phyloP scores from a whole-genome alignment of 30 jellyfish, hydroid and myxozoan genomes.

The Aurelia aurita region DNA sequence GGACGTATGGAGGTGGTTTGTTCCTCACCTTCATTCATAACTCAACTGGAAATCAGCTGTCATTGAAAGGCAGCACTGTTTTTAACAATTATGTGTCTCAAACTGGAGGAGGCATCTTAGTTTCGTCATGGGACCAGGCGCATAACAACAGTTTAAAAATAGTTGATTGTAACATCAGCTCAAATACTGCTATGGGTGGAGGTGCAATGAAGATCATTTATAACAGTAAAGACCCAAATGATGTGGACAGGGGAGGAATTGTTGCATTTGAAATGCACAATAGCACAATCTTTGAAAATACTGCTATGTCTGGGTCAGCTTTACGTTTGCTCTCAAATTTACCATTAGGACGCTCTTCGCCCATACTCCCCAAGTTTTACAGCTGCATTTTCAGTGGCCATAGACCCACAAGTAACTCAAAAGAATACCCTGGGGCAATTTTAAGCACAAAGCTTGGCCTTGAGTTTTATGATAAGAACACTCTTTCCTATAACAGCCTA shows the following conservation, averaged over 20 bases:
- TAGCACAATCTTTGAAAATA: conserved; percentile 23
- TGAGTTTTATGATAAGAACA: conserved; percentile 35
- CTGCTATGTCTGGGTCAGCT: conserved; percentile 76
- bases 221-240: conserved; percentile 49
- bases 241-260: conserved; percentile 38
- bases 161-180: conserved; percentile 10
- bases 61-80: conserved; percentile 22
- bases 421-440: conserved; percentile 75
- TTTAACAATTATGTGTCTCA: conserved; percentile 47
- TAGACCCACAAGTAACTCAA: conserved; percentile 54
- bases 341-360: conserved; percentile 51
- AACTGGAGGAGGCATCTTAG: conserved; percentile 67
- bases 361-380: conserved; percentile 31
- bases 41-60: conserved; percentile 29
- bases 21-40: conserved; percentile 62
- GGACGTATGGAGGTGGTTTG: conserved; percentile 79
- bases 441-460: conserved; percentile 59
- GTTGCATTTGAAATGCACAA: conserved; percentile 49
- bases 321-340: conserved; percentile 51
- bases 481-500: conserved; percentile 11
- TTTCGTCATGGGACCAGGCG: conserved; percentile 76
- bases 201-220: conserved; percentile 71
- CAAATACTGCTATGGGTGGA: conserved; percentile 71
- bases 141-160: conserved; percentile 24
- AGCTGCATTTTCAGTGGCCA: conserved; percentile 32